Conservation (phyloP, 2,888 invertebrate species). For the Leptopterna dolabrata region DNA sequence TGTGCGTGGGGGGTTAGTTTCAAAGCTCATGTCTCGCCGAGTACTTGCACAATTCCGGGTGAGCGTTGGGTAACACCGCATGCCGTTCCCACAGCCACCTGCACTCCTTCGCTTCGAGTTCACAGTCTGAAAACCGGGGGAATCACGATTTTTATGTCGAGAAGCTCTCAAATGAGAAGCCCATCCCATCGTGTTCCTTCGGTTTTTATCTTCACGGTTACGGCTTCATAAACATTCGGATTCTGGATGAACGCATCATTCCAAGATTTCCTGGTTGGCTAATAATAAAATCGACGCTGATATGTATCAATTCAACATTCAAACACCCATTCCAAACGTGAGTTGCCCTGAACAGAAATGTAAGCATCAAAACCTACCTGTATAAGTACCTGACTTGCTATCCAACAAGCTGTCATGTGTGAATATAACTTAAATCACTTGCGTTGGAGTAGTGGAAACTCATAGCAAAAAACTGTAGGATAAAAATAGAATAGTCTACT, state of each 20-base stretch:
- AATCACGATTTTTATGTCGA: neutral
- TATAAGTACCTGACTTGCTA: no score
- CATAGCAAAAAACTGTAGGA: no score
- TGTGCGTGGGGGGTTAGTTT: neutral
- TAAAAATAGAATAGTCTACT: no score
- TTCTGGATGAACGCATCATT: neutral
- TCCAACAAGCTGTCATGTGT: no score
- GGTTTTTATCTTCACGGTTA: neutral
- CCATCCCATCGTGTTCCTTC: neutral
- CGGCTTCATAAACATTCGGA: neutral
- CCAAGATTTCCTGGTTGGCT: neutral
- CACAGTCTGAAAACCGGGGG: neutral
- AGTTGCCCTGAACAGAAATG: neutral
- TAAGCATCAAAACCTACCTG: no score
- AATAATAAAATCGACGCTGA: slow-evolving; percentile 1
- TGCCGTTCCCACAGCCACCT: slow-evolving; percentile 40
- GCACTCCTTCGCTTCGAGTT: slow-evolving; percentile 23
- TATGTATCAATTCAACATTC: neutral
- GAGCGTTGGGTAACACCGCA: slow-evolving; percentile 20
- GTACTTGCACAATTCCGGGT: slow-evolving; percentile 20
- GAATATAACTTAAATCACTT: no score
- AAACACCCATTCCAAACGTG: neutral
- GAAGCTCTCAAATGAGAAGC: neutral
- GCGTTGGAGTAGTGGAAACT: no score
- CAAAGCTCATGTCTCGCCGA: slow-evolving; percentile 24